These are phyloP conservation scores for Melanotaenia pygmaea DNA, from an alignment of 2,797 vertebrate genomes.

Conservation along the genomic window DNA sequence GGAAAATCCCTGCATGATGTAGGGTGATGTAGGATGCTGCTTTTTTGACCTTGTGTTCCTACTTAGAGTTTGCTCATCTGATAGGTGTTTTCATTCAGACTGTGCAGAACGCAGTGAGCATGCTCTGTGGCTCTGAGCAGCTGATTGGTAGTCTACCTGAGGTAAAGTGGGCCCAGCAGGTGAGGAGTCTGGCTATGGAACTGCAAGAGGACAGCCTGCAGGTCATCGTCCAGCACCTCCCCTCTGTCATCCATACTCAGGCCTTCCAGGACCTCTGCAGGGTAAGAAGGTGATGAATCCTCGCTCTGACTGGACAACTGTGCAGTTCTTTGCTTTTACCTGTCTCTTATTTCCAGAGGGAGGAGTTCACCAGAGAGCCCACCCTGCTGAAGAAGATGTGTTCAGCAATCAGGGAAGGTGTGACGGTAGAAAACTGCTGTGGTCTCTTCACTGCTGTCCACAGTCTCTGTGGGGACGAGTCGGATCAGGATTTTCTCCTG, in stretches of 20 bases:
- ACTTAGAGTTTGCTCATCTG: conserved; percentile 25
- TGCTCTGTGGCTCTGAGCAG: conserved; percentile 90
- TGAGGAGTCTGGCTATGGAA: conserved; percentile 82
- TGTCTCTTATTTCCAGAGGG: conserved; percentile 68
- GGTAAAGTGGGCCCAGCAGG: conserved; percentile 93
- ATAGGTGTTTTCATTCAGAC: conserved; percentile 80
- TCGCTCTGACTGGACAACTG: not conserved
- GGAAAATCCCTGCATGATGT: too few species aligned
- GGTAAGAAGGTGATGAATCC: conserved; percentile 72
- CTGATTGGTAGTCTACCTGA: conserved; percentile 90
- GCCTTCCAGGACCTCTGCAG: conserved; percentile 87
- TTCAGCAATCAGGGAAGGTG: conserved; percentile 85
- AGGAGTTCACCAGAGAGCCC: conserved; percentile 86
- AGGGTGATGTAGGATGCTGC: too few species aligned
- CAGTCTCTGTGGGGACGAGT: conserved; percentile 71
- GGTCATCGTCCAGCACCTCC: conserved; percentile 87
- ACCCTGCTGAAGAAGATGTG: conserved; percentile 90
- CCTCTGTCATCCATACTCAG: conserved; percentile 82
- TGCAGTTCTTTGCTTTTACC: not conserved
- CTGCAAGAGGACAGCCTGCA: conserved; percentile 88
- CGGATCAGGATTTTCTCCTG: conserved; percentile 35
- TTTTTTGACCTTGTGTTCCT: conserved; percentile 23
- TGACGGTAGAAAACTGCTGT: conserved; percentile 92
- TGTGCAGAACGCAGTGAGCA: conserved; percentile 86
- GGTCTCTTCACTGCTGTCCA: conserved; percentile 88